phyloP scores from a whole-genome alignment of 2,797 vertebrate species.

The Anas georgica region DNA sequence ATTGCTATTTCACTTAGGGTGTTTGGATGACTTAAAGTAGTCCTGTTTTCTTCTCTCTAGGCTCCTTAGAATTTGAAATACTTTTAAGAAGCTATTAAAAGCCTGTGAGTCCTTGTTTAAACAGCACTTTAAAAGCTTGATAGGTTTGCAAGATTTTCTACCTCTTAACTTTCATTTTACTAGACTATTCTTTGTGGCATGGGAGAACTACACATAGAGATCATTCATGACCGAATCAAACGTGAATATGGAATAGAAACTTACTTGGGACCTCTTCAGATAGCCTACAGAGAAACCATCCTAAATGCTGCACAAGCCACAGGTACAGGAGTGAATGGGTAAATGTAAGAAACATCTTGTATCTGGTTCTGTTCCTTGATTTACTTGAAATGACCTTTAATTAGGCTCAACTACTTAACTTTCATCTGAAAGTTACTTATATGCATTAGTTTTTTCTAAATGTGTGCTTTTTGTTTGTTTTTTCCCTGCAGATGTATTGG shows the following conservation, averaged over 20 bases:
- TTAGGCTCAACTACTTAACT: not conserved
- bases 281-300: constrained; percentile 95
- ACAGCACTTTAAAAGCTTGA: not conserved
- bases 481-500: constrained; percentile 82
- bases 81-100: not conserved
- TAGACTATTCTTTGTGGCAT: constrained; percentile 96
- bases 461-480: not conserved
- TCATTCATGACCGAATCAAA: constrained; percentile 93
- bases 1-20: not conserved
- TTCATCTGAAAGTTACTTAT: not conserved
- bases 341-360: not conserved
- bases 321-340: constrained; percentile 75
- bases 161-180: not conserved
- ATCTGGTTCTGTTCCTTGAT: not conserved
- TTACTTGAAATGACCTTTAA: not conserved
- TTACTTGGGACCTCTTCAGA: constrained; percentile 91
- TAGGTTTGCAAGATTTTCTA: not conserved
- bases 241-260: constrained; percentile 93
- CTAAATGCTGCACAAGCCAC: constrained; percentile 77
- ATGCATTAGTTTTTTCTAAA: not conserved
- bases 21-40: not conserved
- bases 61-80: not conserved
- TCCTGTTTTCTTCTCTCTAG: not conserved
- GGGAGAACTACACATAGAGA: constrained; percentile 98
- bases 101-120: not conserved